Percentiles rank a stretch among this genome's conserved stretches.
Evolutionary conservation across 2,888 invertebrate species (phyloP).

Genomic region (Tribolium freemani): DNA sequence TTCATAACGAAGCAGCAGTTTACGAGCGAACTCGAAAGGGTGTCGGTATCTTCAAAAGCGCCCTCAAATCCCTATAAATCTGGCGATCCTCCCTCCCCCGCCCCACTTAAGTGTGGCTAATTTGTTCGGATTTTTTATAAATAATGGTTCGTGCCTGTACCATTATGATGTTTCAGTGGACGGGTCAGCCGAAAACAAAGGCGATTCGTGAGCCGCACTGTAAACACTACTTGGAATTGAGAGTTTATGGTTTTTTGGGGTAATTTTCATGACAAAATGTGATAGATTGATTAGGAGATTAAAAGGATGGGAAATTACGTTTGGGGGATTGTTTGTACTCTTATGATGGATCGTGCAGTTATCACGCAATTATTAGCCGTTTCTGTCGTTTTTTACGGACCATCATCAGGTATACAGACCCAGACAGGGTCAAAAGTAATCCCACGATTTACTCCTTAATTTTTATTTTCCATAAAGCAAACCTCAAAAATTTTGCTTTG

Average conservation of each 20-base stretch:
- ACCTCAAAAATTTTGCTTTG: too few species aligned
- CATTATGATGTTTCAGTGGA: slow-evolving; percentile 50
- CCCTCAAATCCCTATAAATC: slow-evolving; percentile 53
- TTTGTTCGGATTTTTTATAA: slow-evolving; percentile 57
- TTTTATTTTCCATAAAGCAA: background rate
- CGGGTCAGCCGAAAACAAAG: slow-evolving; percentile 25
- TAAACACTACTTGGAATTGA: slow-evolving; percentile 51
- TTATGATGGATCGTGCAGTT: slow-evolving; percentile 61
- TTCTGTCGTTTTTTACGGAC: slow-evolving; percentile 37
- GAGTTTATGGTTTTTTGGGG: slow-evolving; percentile 57
- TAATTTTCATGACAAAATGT: slow-evolving; percentile 65
- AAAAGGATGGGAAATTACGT: slow-evolving; percentile 58
- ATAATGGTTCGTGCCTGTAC: slow-evolving; percentile 45
- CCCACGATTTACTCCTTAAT: background rate
- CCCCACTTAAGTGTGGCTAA: slow-evolving; percentile 57
- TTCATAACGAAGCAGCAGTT: slow-evolving; percentile 9
- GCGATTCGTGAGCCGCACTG: slow-evolving; percentile 40
- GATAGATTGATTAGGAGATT: slow-evolving; percentile 64
- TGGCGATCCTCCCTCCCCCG: slow-evolving; percentile 39
- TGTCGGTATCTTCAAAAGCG: slow-evolving; percentile 57
- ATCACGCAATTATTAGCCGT: slow-evolving; percentile 59
- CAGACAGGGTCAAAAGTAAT: background rate
- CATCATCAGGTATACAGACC: slow-evolving; percentile 25
- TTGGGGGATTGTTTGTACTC: slow-evolving; percentile 59
- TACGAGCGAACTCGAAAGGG: slow-evolving; percentile 45